Base-by-base conservation (phyloP, 2,888 invertebrate genomes). In the Stenolophus ochropezus region DNA sequence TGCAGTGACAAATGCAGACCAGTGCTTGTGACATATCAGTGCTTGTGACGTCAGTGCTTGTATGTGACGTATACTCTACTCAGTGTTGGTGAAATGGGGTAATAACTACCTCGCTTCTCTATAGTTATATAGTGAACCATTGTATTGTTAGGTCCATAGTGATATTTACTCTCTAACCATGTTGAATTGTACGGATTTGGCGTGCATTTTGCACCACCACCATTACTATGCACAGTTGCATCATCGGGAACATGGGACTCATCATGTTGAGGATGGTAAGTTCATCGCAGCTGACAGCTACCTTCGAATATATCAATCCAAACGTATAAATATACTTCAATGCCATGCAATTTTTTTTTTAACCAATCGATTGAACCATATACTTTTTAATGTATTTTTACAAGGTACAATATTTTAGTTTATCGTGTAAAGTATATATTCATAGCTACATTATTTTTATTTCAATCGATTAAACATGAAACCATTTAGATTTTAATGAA, bases 151-250 rank as follows among this genome's bases (percentile, higher is more conserved):
- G 33, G 6, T 42, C 11, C 1, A 42, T 42, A 27, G 27, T 4
- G n/a, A n/a, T 71, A 21, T n/a, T 81, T 61, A 47, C 75, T 81
- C 88, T 91, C 89, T 8, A 1, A 42, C 2, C 88, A 94, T 94
- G 94, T 91, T 94, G 90, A 94, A 94, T 90, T 94, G 94, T 90
- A 94, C 94, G 85, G 94, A 94, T 91, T 91, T 94, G 90, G 94
- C 94, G 91, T 94, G 94, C 91, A 94, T 94, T 88, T 90, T 94
- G 88, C 94, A 94, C 89, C 94, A 94, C 88, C 93, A 94, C 87
- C 94, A 94, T 87, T 94, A 94, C 88, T 94, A 94, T 88, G 93
- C 94, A 83, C 94, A 94, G 90, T 91, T 94, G 86, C 93, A 94
- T 88, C 93, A 94, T 88, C 90, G 94, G 85, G 91, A 91, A 84